Evolutionary conservation across 2,113 vertebrate species (phyloP).

Genomic region (Athene noctua): DNA sequence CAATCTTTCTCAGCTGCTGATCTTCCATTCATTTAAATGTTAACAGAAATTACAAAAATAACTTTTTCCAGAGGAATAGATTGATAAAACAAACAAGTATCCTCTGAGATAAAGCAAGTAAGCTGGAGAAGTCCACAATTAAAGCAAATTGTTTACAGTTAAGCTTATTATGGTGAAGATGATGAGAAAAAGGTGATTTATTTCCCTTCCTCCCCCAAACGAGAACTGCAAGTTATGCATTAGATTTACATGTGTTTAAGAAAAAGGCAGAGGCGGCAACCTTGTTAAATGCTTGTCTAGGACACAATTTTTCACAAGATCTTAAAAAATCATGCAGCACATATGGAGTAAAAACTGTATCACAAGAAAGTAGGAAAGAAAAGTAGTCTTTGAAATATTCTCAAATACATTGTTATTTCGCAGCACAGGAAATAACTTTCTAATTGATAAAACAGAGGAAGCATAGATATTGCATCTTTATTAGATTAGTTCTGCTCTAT

Average conservation of each 20-base stretch:
- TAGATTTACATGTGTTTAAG: not conserved
- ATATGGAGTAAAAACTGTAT: not conserved
- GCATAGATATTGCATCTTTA: not conserved
- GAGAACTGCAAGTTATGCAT: not conserved
- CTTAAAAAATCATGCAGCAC: not conserved
- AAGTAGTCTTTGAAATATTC: not conserved
- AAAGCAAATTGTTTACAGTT: not conserved
- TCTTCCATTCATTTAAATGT: not conserved
- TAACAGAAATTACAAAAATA: not conserved
- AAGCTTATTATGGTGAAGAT: not conserved
- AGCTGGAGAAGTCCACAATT: not conserved
- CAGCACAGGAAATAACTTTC: not conserved
- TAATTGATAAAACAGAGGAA: not conserved
- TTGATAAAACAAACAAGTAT: not conserved
- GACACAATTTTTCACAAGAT: not conserved
- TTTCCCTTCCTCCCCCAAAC: fast-evolving
- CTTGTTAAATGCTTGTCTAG: not conserved
- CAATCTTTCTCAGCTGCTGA: not conserved
- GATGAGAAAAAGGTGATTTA: not conserved
- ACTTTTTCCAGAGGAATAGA: not conserved
- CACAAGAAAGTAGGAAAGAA: not conserved
- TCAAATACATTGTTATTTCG: not conserved
- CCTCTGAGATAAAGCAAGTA: not conserved
- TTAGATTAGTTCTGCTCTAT: not conserved
- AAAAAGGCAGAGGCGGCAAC: not conserved